These are phyloP conservation scores for Coboldia fuscipes DNA, from an alignment of 1,140 invertebrate genomes.

Conservation along the genomic window DNA sequence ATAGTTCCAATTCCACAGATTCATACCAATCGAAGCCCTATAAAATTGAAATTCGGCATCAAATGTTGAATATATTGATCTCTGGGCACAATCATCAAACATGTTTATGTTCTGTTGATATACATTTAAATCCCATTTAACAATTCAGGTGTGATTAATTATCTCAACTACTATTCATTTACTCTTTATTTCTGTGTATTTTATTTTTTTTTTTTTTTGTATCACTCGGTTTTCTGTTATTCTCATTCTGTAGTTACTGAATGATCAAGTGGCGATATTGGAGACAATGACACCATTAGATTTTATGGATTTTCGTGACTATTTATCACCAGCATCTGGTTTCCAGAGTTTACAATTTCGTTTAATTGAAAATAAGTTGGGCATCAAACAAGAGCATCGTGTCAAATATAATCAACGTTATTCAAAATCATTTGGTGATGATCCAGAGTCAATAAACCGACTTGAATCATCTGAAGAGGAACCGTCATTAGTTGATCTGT, in stretches of 20 bases:
- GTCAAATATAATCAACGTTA: slow-evolving; percentile 90
- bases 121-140: too few relatives aligned
- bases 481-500: slow-evolving; percentile 60
- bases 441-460: slow-evolving; percentile 42
- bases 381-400: slow-evolving; percentile 67
- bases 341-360: slow-evolving; percentile 96
- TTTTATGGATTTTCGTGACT: slow-evolving; percentile 89
- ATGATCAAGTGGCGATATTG: slow-evolving; percentile 91
- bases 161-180: too few relatives aligned
- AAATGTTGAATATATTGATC: too few relatives aligned
- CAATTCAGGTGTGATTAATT: too few relatives aligned
- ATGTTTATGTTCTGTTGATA: too few relatives aligned
- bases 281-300: slow-evolving; percentile 96
- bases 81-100: too few relatives aligned
- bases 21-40: too few relatives aligned
- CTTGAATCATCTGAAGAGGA: slow-evolving; percentile 61
- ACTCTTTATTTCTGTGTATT: too few relatives aligned
- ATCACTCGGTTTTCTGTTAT: too few relatives aligned
- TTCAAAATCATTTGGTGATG: slow-evolving; percentile 61
- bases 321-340: slow-evolving; percentile 83
- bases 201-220: too few relatives aligned
- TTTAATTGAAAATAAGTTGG: slow-evolving; percentile 90
- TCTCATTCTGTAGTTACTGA: slow-evolving; percentile 70
- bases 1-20: too few relatives aligned
- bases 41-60: too few relatives aligned